Percentiles rank a stretch among this genome's conserved stretches.
Conservation (phyloP, 2,797 vertebrate genomes). For the Macropodus opercularis region DNA sequence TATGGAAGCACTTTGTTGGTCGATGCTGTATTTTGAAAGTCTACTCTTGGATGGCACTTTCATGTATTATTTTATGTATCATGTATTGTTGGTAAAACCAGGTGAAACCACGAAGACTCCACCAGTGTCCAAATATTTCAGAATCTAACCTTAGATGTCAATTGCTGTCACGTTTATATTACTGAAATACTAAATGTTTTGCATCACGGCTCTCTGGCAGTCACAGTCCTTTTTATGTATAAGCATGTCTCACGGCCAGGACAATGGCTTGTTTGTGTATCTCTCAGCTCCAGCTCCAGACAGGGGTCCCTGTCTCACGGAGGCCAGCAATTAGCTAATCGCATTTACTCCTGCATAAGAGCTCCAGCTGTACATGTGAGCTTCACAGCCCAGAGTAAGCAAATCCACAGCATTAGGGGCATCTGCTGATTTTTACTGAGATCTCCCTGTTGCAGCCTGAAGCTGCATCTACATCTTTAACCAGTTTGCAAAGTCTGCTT, state of each 20-base stretch:
- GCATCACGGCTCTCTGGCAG: constrained; percentile 13
- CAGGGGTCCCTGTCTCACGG: constrained; percentile 47
- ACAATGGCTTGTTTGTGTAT: constrained; percentile 62
- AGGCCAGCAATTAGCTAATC: constrained; percentile 72
- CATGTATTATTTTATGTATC: too few species aligned
- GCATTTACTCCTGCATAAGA: constrained; percentile 67
- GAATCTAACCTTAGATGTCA: neutral
- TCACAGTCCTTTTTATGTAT: constrained; percentile 18
- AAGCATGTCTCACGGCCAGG: constrained; percentile 30
- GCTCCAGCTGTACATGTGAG: constrained; percentile 76
- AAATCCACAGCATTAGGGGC: constrained; percentile 67
- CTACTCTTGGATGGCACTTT: too few species aligned
- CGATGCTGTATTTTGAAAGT: too few species aligned
- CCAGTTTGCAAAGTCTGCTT: constrained; percentile 11
- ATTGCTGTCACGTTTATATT: constrained; percentile 15
- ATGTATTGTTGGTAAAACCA: too few species aligned
- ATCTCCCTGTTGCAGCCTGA: constrained; percentile 20
- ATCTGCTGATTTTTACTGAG: constrained; percentile 56
- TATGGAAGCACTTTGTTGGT: too few species aligned
- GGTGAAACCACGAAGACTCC: too few species aligned
- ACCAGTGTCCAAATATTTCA: too few species aligned
- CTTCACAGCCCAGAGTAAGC: constrained; percentile 65
- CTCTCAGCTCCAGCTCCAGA: constrained; percentile 47
- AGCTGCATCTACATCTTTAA: constrained; percentile 27
- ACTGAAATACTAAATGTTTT: neutral